Base-by-base conservation (phyloP, 2,113 vertebrate species). In the Nyctereutes procyonoides region DNA sequence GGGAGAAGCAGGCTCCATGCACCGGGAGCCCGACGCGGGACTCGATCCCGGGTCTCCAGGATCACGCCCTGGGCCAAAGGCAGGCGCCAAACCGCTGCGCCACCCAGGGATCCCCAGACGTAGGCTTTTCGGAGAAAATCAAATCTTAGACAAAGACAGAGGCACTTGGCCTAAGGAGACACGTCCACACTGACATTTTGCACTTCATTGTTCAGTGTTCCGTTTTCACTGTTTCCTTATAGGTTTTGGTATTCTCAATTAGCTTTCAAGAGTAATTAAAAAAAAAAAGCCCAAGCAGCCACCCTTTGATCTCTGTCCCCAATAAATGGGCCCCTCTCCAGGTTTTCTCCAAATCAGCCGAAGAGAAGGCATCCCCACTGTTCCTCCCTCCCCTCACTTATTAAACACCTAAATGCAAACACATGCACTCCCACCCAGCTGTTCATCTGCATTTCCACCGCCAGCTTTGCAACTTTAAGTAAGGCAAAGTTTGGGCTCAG, bases 311-410 rank as follows among this genome's bases (percentile, higher is more conserved):
- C 16, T 63, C 28, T 13, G 28, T 43, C 16, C 14, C 5, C 14
- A 1, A 16, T 86, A 14, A 43, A 76, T 8, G 73, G 17, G 22
- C 55, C 55, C 35, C 81, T 24, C 2, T 51, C 12, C 2, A 26
- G n/a, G 17, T n/a, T 92, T 80, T 55, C 82, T 32, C n/a, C 51
- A 8, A 32, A 32, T 51, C 28, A 8, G 2, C 8, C 51, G 20
- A 28, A n/a, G 20, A 12, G 4, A 2, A 48, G 13, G 1, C 11
- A 2, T 43, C 13, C 74, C 16, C 35, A 6, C 1, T 14, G 13
- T 51, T 24, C 12, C 58, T 19, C 28, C 38, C 5, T 5, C 11
- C 15, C 24, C 32, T 26, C 3, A 15, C 53, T 62, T 14, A 9
- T 11, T 43, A 30, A n/a, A n/a, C 65, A 55, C 43, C 53, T 24